A percentile compares a stretch with the other conserved stretches of the same genome.
phyloP scores from a whole-genome alignment of 2,113 vertebrate genomes.

The Brachypteracias leptosomus region DNA sequence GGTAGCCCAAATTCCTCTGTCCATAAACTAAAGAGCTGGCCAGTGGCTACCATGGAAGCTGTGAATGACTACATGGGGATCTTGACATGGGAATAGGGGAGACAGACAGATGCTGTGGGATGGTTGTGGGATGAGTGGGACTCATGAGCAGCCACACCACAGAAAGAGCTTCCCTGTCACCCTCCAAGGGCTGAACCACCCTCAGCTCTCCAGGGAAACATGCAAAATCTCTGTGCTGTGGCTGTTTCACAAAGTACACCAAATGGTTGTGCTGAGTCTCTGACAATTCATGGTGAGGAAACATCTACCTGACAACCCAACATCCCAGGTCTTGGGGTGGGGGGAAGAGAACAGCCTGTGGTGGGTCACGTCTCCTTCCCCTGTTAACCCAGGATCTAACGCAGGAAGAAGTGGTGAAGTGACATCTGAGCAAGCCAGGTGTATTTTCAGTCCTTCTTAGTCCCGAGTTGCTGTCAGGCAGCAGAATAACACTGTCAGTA shows the following conservation, averaged over 20 bases:
- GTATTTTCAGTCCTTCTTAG: not conserved
- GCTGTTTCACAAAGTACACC: not conserved
- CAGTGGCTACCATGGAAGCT: not conserved
- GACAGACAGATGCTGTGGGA: not conserved
- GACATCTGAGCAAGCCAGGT: not conserved
- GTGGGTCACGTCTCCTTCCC: not conserved
- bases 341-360: too few species aligned
- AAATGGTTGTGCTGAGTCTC: not conserved
- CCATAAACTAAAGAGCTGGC: not conserved
- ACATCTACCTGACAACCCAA: not conserved
- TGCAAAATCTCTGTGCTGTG: accelerated
- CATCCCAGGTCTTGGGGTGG: too few species aligned
- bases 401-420: not conserved
- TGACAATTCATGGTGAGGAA: not conserved
- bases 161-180: not conserved
- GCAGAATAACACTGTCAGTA: not conserved
- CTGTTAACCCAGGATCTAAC: not conserved
- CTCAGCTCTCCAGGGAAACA: not conserved
- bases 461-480: not conserved
- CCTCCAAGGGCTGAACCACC: not conserved
- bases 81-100: not conserved
- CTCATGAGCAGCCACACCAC: too few species aligned
- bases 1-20: not conserved
- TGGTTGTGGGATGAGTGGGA: too few species aligned
- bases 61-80: not conserved